Evolutionary conservation across 2,888 invertebrate genomes (phyloP).

Genomic region (Chloroclysta siterata): DNA sequence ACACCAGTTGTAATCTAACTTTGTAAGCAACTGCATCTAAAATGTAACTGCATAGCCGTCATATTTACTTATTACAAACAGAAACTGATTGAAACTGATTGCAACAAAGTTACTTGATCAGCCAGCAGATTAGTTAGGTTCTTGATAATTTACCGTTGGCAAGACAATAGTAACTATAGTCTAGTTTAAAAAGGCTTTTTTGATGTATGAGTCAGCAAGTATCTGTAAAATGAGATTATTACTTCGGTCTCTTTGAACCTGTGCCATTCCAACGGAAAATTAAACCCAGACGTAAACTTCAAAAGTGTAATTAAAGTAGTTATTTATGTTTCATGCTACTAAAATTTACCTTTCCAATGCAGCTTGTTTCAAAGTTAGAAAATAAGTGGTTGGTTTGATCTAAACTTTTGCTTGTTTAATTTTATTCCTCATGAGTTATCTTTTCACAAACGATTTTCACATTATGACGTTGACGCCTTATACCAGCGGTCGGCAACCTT

Average conservation of each 20-base stretch:
- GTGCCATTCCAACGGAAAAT: slow-evolving; percentile 7
- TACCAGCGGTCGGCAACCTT: no score
- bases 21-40: no score
- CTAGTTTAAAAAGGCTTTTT: slow-evolving; percentile 4
- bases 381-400: not conserved
- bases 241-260: slow-evolving; percentile 8
- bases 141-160: slow-evolving; percentile 8
- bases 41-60: no score
- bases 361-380: slow-evolving; percentile 9
- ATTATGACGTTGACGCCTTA: not conserved
- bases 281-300: slow-evolving; percentile 1
- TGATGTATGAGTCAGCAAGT: slow-evolving; percentile 11
- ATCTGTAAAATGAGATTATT: slow-evolving; percentile 23
- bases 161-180: not conserved
- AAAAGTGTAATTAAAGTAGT: slow-evolving; percentile 12
- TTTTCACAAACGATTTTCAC: not conserved
- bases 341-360: slow-evolving; percentile 3
- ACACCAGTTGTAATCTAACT: no score
- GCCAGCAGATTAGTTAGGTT: no score
- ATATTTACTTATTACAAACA: no score
- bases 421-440: not conserved
- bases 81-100: no score
- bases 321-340: not conserved
- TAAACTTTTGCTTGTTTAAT: not conserved
- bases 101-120: no score